Conservation (phyloP, 2,888 invertebrate genomes). For the Liopterus haemorrhoidalis region DNA sequence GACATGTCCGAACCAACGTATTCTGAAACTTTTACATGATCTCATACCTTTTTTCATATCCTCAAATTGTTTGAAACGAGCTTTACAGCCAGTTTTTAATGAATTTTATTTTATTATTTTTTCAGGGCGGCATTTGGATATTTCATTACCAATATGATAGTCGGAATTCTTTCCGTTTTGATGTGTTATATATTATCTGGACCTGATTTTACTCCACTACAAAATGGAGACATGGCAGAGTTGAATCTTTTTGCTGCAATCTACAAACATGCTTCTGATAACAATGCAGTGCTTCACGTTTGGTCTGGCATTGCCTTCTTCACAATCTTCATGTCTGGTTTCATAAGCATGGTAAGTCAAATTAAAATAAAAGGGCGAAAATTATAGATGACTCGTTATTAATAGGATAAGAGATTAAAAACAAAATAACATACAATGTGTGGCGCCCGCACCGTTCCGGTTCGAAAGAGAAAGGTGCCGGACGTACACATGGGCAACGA, state of each 20-base stretch:
- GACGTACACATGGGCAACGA: too few species aligned
- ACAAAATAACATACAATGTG: too few species aligned
- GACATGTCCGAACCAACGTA: too few species aligned
- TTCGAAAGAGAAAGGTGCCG: too few species aligned
- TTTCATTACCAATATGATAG: constrained; percentile 51
- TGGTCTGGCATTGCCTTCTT: constrained; percentile 56
- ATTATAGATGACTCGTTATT: too few species aligned
- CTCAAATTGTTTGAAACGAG: too few species aligned
- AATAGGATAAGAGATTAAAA: too few species aligned
- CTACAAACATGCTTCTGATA: constrained; percentile 52
- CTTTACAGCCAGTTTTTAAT: constrained; percentile 3
- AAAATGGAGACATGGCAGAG: constrained; percentile 49
- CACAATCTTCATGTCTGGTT: constrained; percentile 53
- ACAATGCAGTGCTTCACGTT: constrained; percentile 44
- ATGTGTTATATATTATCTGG: constrained; percentile 51
- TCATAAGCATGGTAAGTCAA: constrained; percentile 57
- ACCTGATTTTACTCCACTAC: constrained; percentile 32
- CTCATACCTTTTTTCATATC: too few species aligned
- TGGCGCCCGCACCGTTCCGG: too few species aligned
- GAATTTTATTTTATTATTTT: constrained; percentile 30
- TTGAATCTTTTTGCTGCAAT: constrained; percentile 55
- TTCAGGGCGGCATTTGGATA: constrained; percentile 57
- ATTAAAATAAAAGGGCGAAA: not conserved
- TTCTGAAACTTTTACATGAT: too few species aligned
- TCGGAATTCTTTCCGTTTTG: constrained; percentile 55